Evolutionary conservation across 30 jellyfish, hydroid and myxozoan species (phyloP).

Genomic region (Hydractinia symbiolongicarpus): DNA sequence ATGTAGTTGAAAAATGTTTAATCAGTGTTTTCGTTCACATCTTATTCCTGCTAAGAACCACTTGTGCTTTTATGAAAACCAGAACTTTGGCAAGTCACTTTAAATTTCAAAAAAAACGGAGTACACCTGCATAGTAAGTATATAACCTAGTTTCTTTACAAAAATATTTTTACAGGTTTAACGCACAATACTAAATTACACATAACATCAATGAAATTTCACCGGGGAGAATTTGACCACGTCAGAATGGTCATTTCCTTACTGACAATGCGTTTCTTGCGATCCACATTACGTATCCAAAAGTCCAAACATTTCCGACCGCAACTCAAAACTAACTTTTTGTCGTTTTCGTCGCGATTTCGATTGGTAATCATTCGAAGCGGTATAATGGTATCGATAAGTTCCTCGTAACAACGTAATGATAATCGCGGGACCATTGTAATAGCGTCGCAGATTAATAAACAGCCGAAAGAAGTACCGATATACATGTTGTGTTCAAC

Average conservation of each 20-base stretch:
- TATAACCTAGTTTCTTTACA: too few relatives aligned
- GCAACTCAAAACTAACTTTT: slow-evolving; percentile 57
- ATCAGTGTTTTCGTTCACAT: too few relatives aligned
- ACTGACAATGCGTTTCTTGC: slow-evolving; percentile 27
- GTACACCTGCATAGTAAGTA: too few relatives aligned
- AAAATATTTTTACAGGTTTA: too few relatives aligned
- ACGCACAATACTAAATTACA: too few relatives aligned
- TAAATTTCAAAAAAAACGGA: too few relatives aligned
- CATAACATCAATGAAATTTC: too few relatives aligned
- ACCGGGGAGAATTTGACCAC: slow-evolving; percentile 27
- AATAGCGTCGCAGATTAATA: slow-evolving; percentile 68
- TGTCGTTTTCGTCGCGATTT: slow-evolving; percentile 37
- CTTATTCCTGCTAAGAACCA: too few relatives aligned
- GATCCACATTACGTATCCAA: slow-evolving; percentile 52
- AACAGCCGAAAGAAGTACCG: slow-evolving; percentile 86
- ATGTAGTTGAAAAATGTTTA: too few relatives aligned
- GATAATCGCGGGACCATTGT: slow-evolving; percentile 40
- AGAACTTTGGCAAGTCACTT: too few relatives aligned
- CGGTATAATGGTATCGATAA: slow-evolving; percentile 64
- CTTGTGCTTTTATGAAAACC: too few relatives aligned
- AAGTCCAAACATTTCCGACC: slow-evolving; percentile 71
- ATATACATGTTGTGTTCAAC: slow-evolving; percentile 77
- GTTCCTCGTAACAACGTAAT: slow-evolving; percentile 77
- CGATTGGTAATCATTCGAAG: slow-evolving; percentile 60
- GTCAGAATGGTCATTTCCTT: slow-evolving; percentile 50